Conservation (phyloP, 2,113 vertebrate genomes). For the Microcebus griseorufus region DNA sequence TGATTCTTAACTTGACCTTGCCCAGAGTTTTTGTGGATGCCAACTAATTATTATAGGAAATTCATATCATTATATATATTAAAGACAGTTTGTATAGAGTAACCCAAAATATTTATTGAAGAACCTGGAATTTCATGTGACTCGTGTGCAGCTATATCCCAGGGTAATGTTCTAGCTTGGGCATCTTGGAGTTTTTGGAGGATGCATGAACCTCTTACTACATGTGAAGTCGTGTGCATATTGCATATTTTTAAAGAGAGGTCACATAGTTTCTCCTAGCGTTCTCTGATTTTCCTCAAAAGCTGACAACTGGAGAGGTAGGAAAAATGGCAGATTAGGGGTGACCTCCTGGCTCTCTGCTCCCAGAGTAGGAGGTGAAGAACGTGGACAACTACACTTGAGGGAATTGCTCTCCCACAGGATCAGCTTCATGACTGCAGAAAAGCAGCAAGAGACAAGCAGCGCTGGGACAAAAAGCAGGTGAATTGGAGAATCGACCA, state of each 20-base stretch:
- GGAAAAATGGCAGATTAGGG: no score
- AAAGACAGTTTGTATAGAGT: background rate
- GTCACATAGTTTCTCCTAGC: background rate
- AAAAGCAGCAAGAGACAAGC: no score
- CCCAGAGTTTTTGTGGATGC: background rate
- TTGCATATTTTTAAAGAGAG: background rate
- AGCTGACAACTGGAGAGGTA: background rate
- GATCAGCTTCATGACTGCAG: no score
- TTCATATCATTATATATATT: background rate
- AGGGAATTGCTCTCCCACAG: no score
- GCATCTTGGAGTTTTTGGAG: background rate
- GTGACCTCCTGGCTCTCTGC: no score
- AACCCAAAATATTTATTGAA: background rate
- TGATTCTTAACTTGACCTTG: constrained; percentile 17
- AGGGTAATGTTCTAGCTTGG: background rate
- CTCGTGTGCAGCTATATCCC: background rate
- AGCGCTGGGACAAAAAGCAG: no score
- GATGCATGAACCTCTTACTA: background rate
- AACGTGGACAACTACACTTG: no score
- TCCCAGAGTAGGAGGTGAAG: no score
- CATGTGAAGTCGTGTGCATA: background rate
- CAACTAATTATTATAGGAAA: background rate
- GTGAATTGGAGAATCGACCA: no score
- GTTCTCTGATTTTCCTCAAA: background rate
- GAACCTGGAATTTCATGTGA: background rate